Conservation (phyloP, 2,113 vertebrate genomes). For the Rhegmatorhina hoffmannsi region DNA sequence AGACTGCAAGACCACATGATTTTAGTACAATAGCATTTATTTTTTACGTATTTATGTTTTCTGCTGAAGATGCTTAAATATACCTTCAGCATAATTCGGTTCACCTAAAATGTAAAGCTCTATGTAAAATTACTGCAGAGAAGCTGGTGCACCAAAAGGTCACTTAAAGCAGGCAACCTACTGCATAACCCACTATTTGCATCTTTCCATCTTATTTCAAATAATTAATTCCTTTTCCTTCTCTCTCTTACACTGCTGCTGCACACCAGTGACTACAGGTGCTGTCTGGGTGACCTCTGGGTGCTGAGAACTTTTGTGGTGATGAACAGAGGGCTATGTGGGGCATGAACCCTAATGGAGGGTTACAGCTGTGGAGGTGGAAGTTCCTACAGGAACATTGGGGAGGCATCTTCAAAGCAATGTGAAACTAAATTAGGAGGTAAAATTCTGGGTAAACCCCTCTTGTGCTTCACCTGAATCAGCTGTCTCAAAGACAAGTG, state of each 20-base stretch:
- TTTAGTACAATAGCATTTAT: not conserved
- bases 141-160: not conserved
- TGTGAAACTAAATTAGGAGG: not conserved
- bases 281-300: not conserved
- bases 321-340: not conserved
- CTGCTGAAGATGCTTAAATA: not conserved
- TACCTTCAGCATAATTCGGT: not conserved
- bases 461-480: not conserved
- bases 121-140: not conserved
- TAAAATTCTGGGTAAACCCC: not conserved
- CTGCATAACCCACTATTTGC: not conserved
- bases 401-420: not conserved
- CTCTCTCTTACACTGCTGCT: not conserved
- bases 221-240: not conserved
- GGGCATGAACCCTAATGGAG: not conserved
- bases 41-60: not conserved
- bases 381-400: fast-evolving
- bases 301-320: not conserved
- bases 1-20: too few species aligned
- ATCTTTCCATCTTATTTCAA: not conserved
- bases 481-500: not conserved
- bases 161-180: not conserved
- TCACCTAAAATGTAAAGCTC: not conserved
- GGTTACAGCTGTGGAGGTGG: not conserved
- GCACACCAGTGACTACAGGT: not conserved